Conservation (phyloP, 2,888 invertebrate genomes). For the Diachrysia chrysitis region DNA sequence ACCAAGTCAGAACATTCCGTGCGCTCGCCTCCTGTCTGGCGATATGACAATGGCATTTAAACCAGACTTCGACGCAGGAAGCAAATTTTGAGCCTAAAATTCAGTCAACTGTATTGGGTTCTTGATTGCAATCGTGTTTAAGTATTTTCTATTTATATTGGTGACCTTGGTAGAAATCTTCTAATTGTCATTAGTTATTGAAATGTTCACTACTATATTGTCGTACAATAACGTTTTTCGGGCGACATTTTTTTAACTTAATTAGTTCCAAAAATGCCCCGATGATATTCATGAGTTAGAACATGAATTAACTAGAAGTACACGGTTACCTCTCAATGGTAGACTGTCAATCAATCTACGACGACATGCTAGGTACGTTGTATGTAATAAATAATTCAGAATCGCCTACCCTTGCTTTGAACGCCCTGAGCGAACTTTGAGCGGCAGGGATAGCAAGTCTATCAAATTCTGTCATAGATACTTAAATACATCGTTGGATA, state of each 20-base stretch:
- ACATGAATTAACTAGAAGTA: constrained; percentile 29
- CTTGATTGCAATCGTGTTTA: background rate
- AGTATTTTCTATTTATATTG: background rate
- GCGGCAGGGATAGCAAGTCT: background rate
- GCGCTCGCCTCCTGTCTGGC: background rate
- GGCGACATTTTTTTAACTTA: background rate
- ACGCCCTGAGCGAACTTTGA: constrained; percentile 15
- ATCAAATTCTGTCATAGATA: constrained; percentile 1
- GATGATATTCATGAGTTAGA: background rate
- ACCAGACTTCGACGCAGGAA: background rate
- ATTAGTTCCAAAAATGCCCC: background rate
- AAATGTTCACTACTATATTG: no score
- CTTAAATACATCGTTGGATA: background rate
- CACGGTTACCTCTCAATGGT: constrained; percentile 10
- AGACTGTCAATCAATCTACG: constrained; percentile 39
- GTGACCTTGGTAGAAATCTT: background rate
- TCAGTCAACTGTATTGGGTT: background rate
- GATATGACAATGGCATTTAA: constrained; percentile 5
- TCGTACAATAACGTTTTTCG: no score
- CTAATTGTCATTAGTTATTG: no score
- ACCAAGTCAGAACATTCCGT: background rate
- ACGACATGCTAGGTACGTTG: constrained; percentile 22
- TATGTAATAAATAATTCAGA: constrained; percentile 41
- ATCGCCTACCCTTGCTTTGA: constrained; percentile 30
- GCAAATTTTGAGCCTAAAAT: constrained; percentile 1